Base-by-base conservation (phyloP, 2,113 vertebrate species). In the Corapipo altera region DNA sequence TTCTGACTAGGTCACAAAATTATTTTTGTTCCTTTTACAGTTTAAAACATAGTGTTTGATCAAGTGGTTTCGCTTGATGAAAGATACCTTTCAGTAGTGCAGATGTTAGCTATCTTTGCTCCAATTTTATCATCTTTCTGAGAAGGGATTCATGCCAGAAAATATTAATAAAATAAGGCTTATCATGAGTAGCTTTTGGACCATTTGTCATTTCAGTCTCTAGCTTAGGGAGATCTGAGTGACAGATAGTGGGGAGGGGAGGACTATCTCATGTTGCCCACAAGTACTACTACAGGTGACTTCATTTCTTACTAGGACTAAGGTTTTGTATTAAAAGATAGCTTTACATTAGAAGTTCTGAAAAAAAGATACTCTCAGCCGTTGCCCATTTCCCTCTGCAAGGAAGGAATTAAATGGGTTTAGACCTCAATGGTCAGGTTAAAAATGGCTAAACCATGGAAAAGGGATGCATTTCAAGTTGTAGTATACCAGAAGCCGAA, bases 111-210 rank as follows among this genome's bases (percentile, higher is more conserved):
- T 95, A 15, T 21, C 17, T 80, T 91, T 91, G n/a, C 26, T 84
- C n/a, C 37, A 62, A 9, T 89, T 89, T 94, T 71, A 70, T 86
- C 46, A 62, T 32, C 41, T 70, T 80, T 66, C 76, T 71, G 65
- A 62, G 51, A 79, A 85, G 73, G 49, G 85, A 91, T 89, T 91
- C 81, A 75, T 65, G 20, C 6, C 62, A 88, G 54, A 77, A 96
- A 89, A 93, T 83, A 91, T 91, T 93, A 97, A 97, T 95, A 96
- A 95, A 95, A 85, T 82, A 76, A 85, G 81, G 77, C 80, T 94
- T 90, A 93, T n/a, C 43, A 51, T 23, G 71, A 58, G 54, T 48
- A 79, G 67, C 20, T 92, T 95, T 88, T 82, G 70, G 77, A 32
- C 54, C 59, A 75, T 85, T 91, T 95, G 84, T 94, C 54, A 90